Base-by-base conservation (phyloP, 2,113 vertebrate species). In the Tiliqua scincoides region DNA sequence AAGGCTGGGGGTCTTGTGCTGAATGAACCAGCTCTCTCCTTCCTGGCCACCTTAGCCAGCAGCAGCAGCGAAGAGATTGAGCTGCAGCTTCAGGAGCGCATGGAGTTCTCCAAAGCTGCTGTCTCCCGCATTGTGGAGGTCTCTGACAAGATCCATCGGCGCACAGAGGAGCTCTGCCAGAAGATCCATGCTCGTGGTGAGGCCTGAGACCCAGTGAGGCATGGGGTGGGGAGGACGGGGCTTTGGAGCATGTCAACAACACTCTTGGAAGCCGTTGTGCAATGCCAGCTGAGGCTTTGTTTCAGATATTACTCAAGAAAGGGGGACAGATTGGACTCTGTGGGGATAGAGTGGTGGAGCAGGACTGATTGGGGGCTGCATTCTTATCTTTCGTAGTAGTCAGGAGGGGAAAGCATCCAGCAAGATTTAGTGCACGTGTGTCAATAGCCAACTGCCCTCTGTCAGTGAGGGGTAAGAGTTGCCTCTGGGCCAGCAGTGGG, bases 21-120 rank as follows among this genome's bases (percentile, higher is more conserved):
- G 10, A 97, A 96, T 25, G 98, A 97, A 83, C 96, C 97, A 8
- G 97, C 97, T 4, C 96, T 98, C 82, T 96, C 95, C 35, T 98
- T 98, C 87, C 93, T 99, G 90, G 93, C 97, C 1, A 97, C 96
- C 0, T 92, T 99, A 93, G 97, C 97, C 73, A 96, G 97, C 91
- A 98, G 98, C 95, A 97, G 97, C 17, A 97, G 96, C 14, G 98
- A 99, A 90, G 98, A 99, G 87, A 96, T 98, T 18, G 96, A 97
- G 68, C 95, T 98, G 62, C 96, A 97, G 86, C 96, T 98, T 27
- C 97, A 98, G 76, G 97, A 97, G 63, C 96, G 97, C 25, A 98
- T 98, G 97, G 97, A 97, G 68, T 98, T 98, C 93, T 98, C 98
- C 94, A 98, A 98, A 91, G 96, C 96, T 12, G 97, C 98, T 0